phyloP scores from a whole-genome alignment of 2,888 invertebrate species.

The Notodonta ziczac region DNA sequence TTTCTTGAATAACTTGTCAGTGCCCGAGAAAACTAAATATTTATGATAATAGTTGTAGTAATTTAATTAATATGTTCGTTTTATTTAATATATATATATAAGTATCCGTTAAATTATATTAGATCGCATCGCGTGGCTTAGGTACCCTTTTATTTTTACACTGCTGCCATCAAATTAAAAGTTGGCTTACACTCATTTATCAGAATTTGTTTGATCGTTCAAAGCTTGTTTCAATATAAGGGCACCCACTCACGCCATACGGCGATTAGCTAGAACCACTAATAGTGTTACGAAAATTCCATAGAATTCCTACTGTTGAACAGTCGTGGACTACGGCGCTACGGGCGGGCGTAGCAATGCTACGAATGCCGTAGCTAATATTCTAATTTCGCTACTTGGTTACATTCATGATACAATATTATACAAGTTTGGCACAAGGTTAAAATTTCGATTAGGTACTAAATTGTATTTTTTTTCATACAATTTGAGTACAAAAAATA shows the following conservation, averaged over 20 bases:
- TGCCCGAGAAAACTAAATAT: too few relatives aligned
- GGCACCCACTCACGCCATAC: slow-evolving; percentile 44
- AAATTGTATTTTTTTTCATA: too few relatives aligned
- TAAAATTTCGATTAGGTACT: too few relatives aligned
- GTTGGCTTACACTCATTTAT: slow-evolving; percentile 29
- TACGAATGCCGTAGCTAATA: slow-evolving; percentile 5
- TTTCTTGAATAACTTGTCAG: too few relatives aligned
- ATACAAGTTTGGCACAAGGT: neutral
- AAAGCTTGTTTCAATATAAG: slow-evolving; percentile 35
- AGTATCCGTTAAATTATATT: neutral
- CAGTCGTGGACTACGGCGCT: slow-evolving; percentile 7
- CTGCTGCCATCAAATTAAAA: slow-evolving; percentile 27
- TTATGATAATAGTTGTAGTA: too few relatives aligned
- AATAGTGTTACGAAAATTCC: slow-evolving; percentile 33
- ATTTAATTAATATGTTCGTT: too few relatives aligned
- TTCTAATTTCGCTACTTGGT: neutral
- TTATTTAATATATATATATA: too few relatives aligned
- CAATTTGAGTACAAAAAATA: too few relatives aligned
- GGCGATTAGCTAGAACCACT: slow-evolving; percentile 42
- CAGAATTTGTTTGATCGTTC: slow-evolving; percentile 31
- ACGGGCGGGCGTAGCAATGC: slow-evolving; percentile 10
- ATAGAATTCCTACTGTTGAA: neutral
- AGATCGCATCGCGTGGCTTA: slow-evolving; percentile 12
- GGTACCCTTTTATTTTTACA: slow-evolving; percentile 18
- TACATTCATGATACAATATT: neutral